phyloP scores from a whole-genome alignment of 2,113 vertebrate species.

The Balaeniceps rex region DNA sequence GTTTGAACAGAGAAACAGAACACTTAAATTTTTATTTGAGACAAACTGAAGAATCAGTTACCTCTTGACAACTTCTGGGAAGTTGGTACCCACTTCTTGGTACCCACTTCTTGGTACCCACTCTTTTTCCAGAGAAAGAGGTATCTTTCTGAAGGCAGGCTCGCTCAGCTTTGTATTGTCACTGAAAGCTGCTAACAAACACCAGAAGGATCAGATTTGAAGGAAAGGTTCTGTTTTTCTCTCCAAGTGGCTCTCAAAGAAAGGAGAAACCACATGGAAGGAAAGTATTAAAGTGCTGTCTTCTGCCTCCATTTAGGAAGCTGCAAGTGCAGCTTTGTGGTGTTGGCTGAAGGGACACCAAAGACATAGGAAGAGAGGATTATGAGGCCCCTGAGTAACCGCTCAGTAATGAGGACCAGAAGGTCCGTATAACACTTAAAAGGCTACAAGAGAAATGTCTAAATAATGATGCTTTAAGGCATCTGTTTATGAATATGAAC shows the following conservation, averaged over 20 bases:
- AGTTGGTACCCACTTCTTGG: neutral
- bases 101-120: neutral
- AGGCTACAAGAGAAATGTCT: neutral
- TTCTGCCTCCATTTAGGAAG: neutral
- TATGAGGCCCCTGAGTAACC: rapidly evolving
- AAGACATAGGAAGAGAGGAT: neutral
- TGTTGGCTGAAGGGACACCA: neutral
- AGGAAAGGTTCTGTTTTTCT: neutral
- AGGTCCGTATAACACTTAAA: rapidly evolving
- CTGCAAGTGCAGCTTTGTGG: neutral
- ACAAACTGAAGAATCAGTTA: neutral
- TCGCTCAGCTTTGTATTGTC: neutral
- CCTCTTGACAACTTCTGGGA: neutral
- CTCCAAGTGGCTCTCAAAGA: neutral
- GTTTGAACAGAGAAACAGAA: neutral
- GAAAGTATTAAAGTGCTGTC: neutral
- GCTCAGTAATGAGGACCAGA: neutral
- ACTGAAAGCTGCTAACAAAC: neutral
- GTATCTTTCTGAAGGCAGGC: neutral
- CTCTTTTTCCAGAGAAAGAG: neutral
- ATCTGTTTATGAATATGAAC: neutral
- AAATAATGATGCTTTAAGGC: neutral
- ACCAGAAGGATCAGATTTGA: neutral
- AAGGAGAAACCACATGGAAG: neutral
- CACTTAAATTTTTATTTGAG: neutral